Evolutionary conservation across 2,888 invertebrate genomes (phyloP), one percentile per base, ranked within the genome.

Genomic region (Himalopsyche japonica): DNA sequence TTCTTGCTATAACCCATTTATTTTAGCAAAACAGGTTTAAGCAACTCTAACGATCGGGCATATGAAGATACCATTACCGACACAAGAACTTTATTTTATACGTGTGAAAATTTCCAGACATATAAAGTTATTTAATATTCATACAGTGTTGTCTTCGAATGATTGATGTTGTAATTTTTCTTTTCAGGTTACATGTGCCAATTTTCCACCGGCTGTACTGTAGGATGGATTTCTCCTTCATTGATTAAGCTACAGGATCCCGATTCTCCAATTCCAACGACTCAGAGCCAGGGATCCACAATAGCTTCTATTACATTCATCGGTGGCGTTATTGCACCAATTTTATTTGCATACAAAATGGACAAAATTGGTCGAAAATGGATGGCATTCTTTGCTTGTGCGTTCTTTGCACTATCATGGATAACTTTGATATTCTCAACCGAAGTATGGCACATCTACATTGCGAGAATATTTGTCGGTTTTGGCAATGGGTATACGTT

Each of bases 391-490:
- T 43, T 84, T 15, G 84, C 78, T 15, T 30, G 77, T 15, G 10
- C 70, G 15, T 77, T 43, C 47, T 49, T 77, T n/a, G 37, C 47
- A 7, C 76, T 77, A 7, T 32, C 76, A 2, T 84, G 84, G 84
- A 34, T 80, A 7, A 37, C 81, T 3, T 32, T 84, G 10, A 80
- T 80, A 57, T 84, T 84, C n/a, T 32, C 77, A 47, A 81, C 84
- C 10, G 20, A 80, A 77, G 64, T 84, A 5, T 84, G 81, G 48
- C 81, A 84, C 24, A 27, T 84, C 7, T 84, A 84, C 27, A 64
- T 84, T n/a, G 81, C 76, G 0, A 81, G 84, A 64, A 64, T 84
- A 12, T 30, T 84, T 24, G 20, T 81, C 10, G 84, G 84, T n/a
- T 78, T 84, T 8, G 84, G 76, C 1, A 30, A 77, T 3, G 80